These are phyloP conservation scores for Pocota personata DNA, from an alignment of 2,888 invertebrate genomes.

Conservation along the genomic window DNA sequence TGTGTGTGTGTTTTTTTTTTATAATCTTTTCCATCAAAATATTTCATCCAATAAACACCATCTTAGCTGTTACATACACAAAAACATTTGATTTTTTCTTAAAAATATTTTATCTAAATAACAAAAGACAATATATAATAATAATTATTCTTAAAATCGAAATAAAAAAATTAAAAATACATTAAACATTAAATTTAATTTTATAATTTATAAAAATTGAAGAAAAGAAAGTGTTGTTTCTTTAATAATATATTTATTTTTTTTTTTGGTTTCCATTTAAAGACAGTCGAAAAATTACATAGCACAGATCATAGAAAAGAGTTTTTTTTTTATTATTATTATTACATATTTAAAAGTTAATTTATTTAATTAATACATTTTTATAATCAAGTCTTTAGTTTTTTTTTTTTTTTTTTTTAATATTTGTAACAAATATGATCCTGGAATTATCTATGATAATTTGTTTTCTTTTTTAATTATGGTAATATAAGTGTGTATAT, in stretches of 20 bases:
- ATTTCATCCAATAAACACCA: conserved; percentile 51
- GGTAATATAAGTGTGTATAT: background rate
- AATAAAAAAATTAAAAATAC: background rate
- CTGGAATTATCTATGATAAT: conserved; percentile 35
- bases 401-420: conserved; percentile 16
- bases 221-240: background rate
- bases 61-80: conserved; percentile 54
- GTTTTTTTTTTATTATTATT: background rate
- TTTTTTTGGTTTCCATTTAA: background rate
- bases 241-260: background rate
- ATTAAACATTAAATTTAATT: background rate
- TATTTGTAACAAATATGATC: conserved; percentile 29
- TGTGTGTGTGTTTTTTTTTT: conserved; percentile 14
- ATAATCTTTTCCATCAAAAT: conserved; percentile 49
- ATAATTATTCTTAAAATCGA: background rate
- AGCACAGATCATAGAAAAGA: conserved; percentile 43
- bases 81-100: conserved; percentile 33
- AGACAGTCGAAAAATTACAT: conserved; percentile 54
- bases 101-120: conserved; percentile 17
- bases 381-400: conserved; percentile 41
- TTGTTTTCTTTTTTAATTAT: background rate
- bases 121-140: conserved; percentile 31
- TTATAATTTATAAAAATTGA: conserved; percentile 16
- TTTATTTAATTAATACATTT: background rate
- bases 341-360: background rate